Evolutionary conservation across 2,888 invertebrate species (phyloP), one percentile per base, ranked within the genome.

Genomic region (Glyphotaelius pellucidus): DNA sequence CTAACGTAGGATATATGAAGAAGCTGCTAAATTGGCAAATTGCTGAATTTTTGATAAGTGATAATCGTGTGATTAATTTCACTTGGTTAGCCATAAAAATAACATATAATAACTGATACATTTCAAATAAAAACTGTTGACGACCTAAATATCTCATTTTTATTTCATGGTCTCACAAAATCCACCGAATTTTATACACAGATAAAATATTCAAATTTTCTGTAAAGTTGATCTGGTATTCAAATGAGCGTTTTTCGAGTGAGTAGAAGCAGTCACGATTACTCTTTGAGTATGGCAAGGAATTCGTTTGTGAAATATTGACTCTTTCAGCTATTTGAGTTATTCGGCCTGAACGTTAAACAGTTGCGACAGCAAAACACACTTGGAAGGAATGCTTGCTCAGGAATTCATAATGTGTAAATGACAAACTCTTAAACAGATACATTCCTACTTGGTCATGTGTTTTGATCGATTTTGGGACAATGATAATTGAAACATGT

Each of bases 311-410:
- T 25, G 67, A n/a, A 67, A 67, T 67, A 67, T 67, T 67, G 67
- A 67, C n/a, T 67, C 25, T 52, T 67, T 67, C 67, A n/a, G n/a
- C 25, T 81, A 81, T 81, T 81, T 81, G 81, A 81, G 81, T 81
- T 81, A 81, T 81, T 31, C 81, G 14, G 25, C 32, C 32, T 1
- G 32, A 81, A 81, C 30, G 81, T 81, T 31, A 81, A 81, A 81
- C 81, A 81, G 81, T 81, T 81, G 81, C 81, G 81, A 81, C 81
- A 81, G 32, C 81, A 81, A 19, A 31, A 81, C 32, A 81, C 15
- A 31, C 32, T 32, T 81, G 2, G 31, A 1, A 81, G 81, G 81
- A 81, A 67, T 67, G 67, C 67, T 67, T 67, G 9, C n/a, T 67
- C 25, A 9, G 67, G 67, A 25, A 81, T 81, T 81, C 81, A 19